Base-by-base conservation (phyloP, 2,797 vertebrate species). In the Tiaroga cobitis region DNA sequence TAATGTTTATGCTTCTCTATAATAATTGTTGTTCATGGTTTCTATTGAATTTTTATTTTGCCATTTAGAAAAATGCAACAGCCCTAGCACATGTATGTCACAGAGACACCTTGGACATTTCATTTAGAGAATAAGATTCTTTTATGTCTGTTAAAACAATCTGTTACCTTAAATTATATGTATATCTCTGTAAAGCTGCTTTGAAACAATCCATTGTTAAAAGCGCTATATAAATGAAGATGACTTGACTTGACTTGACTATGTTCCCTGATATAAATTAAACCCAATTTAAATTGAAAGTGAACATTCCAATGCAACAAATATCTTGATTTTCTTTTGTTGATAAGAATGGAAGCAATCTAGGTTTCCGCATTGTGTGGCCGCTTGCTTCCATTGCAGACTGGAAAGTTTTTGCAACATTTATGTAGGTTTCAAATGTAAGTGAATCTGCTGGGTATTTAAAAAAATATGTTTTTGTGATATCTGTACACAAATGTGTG, bases 21-120 rank as follows among this genome's bases (percentile, higher is more conserved):
- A 82, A 69, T 85, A 69, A 87, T 76, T 72, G 85, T 82, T 83
- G 59, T 88, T 88, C 86, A 54, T 86, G 74, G 73, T 86, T 83
- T 70, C 68, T 78, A 34, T 88, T 86, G 80, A 89, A 49, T 86
- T 89, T 82, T 87, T 32, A 54, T 82, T 82, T 89, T 49, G 43
- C 79, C 56, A 77, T 88, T 75, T 79, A 81, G 85, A 76, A 88
- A 83, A 74, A 73, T 24, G n/a, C 59, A 86, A 80, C 56, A 41
- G 59, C 70, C 49, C 69, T 80, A 54, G 65, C 65, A 72, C 29
- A 78, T 32, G 39, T 59, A 72, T 9, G 51, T 79, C 83, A 59
- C 75, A 5, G 4, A 46, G 19, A 75, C 21, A 7, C 11, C 29
- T 41, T 34, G 39, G 41, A 46, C 29, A 29, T 80, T 80, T 67